These are phyloP conservation scores for Paradoxurus hermaphroditus DNA, from an alignment of 2,113 vertebrate species.

Conservation along the genomic window DNA sequence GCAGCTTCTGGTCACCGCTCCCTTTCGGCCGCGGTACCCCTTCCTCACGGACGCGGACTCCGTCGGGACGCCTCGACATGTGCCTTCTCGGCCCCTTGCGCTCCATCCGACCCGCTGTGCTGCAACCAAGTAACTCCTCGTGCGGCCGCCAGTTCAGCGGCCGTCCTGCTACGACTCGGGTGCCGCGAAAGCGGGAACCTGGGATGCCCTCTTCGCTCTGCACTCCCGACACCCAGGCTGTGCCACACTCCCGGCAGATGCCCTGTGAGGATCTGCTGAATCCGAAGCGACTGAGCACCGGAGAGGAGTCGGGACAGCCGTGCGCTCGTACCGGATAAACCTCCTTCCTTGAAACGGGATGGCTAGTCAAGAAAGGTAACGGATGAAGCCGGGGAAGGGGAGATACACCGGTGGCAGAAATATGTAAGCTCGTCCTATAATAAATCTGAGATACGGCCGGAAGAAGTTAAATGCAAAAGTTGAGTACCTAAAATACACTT, in stretches of 20 bases:
- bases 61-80: accelerated
- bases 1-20: neutral
- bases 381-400: accelerated
- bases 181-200: neutral
- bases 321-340: neutral
- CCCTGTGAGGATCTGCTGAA: neutral
- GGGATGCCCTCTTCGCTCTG: no score
- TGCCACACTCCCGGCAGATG: neutral
- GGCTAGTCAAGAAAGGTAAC: accelerated
- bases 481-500: neutral
- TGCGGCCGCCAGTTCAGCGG: neutral
- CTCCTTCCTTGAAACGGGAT: neutral
- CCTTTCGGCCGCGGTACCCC: neutral
- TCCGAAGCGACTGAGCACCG: neutral
- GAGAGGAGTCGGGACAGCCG: neutral
- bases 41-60: neutral
- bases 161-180: accelerated
- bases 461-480: neutral
- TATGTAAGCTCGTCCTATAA: accelerated
- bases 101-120: accelerated
- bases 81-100: neutral
- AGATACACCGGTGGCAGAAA: neutral
- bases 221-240: neutral
- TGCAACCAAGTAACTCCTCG: no score
- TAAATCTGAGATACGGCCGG: neutral